Conservation (phyloP, 2,797 vertebrate genomes). For the Percopsis omiscomaycus region DNA sequence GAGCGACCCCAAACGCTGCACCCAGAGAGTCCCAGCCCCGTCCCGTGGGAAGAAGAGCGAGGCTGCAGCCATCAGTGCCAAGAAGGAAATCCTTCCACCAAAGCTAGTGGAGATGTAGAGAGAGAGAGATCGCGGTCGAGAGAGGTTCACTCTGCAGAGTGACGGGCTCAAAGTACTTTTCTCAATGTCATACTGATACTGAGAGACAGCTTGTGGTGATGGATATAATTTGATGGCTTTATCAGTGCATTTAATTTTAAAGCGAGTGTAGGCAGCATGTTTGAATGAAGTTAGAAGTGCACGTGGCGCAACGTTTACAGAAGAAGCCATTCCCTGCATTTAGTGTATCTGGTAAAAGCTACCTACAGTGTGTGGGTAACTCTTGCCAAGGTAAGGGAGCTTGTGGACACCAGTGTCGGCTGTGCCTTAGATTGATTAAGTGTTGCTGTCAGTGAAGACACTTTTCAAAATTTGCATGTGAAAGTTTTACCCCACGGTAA, state of each 20-base stretch:
- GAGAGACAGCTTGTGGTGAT: slow-evolving; percentile 48
- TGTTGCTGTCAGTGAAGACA: slow-evolving; percentile 3
- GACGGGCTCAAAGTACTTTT: slow-evolving; percentile 25
- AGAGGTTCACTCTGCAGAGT: slow-evolving; percentile 23
- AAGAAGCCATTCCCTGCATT: slow-evolving; percentile 84
- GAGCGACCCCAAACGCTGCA: slow-evolving; percentile 59
- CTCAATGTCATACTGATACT: slow-evolving; percentile 30
- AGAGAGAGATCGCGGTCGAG: slow-evolving; percentile 6
- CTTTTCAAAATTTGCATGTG: slow-evolving; percentile 16
- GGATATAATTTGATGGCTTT: slow-evolving; percentile 56
- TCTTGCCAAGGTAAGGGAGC: slow-evolving; percentile 49
- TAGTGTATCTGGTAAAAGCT: slow-evolving; percentile 14
- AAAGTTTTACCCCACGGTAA: slow-evolving; percentile 33
- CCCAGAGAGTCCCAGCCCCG: slow-evolving; percentile 48
- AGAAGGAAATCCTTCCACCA: slow-evolving; percentile 59
- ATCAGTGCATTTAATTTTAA: slow-evolving; percentile 66
- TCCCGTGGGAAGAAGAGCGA: slow-evolving; percentile 58
- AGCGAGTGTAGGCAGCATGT: slow-evolving; percentile 48
- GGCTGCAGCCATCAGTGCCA: slow-evolving; percentile 51
- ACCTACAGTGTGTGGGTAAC: slow-evolving; percentile 18
- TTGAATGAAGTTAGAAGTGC: slow-evolving; percentile 37
- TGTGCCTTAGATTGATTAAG: slow-evolving; percentile 57
- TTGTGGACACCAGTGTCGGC: slow-evolving; percentile 22
- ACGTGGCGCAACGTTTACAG: slow-evolving; percentile 81
- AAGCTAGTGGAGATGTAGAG: slow-evolving; percentile 33